Evolutionary conservation across 2,888 invertebrate species (phyloP).

Genomic region (Eilema griseolum): DNA sequence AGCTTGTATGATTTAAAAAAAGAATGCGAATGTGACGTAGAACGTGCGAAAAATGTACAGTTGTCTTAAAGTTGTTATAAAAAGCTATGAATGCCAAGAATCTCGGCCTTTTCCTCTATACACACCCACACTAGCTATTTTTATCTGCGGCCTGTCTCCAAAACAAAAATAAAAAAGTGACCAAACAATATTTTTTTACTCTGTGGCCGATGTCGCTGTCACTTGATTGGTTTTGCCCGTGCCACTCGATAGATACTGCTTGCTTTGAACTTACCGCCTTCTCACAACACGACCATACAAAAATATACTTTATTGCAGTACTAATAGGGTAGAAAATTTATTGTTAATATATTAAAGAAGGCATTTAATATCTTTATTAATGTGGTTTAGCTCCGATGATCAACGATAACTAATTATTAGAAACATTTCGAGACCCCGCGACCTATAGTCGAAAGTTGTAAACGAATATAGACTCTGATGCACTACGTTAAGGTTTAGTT

Average conservation of each 20-base stretch:
- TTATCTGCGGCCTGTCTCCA: conserved; percentile 40
- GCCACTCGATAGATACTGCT: conserved; percentile 72
- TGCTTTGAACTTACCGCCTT: conserved; percentile 76
- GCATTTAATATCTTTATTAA: conserved; percentile 57
- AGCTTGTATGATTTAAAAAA: not conserved
- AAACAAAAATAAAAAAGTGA: conserved; percentile 47
- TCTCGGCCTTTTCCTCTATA: not conserved
- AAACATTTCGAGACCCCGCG: conserved; percentile 53
- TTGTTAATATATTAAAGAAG: conserved; percentile 38
- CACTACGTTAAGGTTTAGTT: not conserved
- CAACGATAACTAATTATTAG: conserved; percentile 57
- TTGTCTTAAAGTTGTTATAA: not conserved
- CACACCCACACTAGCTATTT: conserved; percentile 39
- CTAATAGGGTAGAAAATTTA: conserved; percentile 16
- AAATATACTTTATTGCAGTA: conserved; percentile 13
- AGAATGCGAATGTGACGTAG: not conserved
- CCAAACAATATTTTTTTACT: conserved; percentile 52
- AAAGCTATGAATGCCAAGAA: not conserved
- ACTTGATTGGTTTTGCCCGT: conserved; percentile 79
- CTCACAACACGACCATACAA: conserved; percentile 19
- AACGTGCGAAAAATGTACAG: not conserved
- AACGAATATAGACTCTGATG: conserved; percentile 29
- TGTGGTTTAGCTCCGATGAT: conserved; percentile 57
- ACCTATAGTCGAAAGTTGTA: conserved; percentile 28
- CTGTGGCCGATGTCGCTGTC: conserved; percentile 66